Evolutionary conservation across 1,140 invertebrate genomes (phyloP), one percentile per base, ranked within the genome.

Genomic region (Sarcophaga bullata): DNA sequence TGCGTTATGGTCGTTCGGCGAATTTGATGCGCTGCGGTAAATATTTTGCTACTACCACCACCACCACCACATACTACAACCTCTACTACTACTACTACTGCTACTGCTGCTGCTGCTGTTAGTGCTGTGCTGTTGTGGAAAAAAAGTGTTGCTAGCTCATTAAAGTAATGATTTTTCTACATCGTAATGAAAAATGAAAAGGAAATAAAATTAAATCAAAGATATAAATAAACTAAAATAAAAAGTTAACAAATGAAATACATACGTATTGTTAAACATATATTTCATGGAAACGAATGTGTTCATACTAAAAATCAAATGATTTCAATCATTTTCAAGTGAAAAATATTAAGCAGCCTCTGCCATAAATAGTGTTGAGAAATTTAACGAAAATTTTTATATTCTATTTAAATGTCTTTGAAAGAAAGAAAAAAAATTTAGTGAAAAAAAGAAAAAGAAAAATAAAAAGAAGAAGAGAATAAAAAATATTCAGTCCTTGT

Each of bases 1-100:
- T 84, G 83, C 75, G 83, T 84, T 81, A 75, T 82, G 83, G 83
- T 84, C 81, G 83, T 84, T 68, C 80, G 81, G 54, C 72, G 81
- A 82, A 73, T 80, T 81, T 83, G 83, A 47, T 82, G 75, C 58
- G 83, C 81, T 80, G 83, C 81, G 75, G 75, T 78, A 52, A 78
- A 78, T 49, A 78, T 78, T 78, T 78, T 37, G 25, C 25, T 37
- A 37, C 25, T 37, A 37, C 25, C 25, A 48, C 75, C 50, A 50
- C 47, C 15, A 76, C 48, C 48, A 76, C 54, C 54, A 68, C 62
- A 68, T 78, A 50, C 48, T 46, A 78, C 49, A 50, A 76, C 13
- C n/a, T n/a, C 13, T 58, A 58, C 54, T 68, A 50, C 75, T 78
- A 50, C 48, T 46, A 78, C 25, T 78, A 46, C 49, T 78, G 75